phyloP scores from a whole-genome alignment of 2,888 invertebrate genomes.

The Ormyrus nitidulus region DNA sequence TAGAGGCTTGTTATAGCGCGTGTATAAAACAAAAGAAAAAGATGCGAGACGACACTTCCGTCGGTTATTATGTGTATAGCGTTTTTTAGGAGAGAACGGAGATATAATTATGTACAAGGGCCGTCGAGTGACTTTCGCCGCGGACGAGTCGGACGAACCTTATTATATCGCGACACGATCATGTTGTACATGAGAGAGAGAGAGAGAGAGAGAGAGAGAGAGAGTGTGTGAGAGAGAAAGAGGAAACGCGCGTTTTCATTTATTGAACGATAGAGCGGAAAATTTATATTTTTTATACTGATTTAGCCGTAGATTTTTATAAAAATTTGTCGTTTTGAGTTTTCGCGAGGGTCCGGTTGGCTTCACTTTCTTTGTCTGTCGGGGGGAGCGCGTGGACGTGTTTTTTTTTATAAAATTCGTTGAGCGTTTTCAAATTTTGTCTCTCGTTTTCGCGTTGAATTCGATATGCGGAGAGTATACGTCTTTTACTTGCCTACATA shows the following conservation, averaged over 20 bases:
- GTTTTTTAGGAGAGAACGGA: constrained; percentile 36
- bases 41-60: constrained; percentile 47
- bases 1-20: constrained; percentile 60
- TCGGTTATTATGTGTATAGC: constrained; percentile 54
- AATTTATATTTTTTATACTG: constrained; percentile 59
- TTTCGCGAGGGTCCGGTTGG: constrained; percentile 40
- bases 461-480: not conserved
- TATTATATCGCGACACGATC: constrained; percentile 42
- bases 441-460: constrained; percentile 8
- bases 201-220: constrained; percentile 16
- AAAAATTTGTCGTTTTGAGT: constrained; percentile 52
- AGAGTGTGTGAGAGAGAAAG: constrained; percentile 17
- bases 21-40: constrained; percentile 40
- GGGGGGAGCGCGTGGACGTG: constrained; percentile 1
- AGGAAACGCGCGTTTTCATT: constrained; percentile 49
- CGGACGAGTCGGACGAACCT: constrained; percentile 55
- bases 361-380: constrained; percentile 21
- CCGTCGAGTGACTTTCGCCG: constrained; percentile 54
- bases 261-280: constrained; percentile 51
- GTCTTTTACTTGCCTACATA: not conserved
- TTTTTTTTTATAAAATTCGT: not conserved
- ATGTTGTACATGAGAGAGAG: constrained; percentile 35
- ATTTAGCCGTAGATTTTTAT: constrained; percentile 58
- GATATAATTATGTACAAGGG: constrained; percentile 28
- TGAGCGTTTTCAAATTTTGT: constrained; percentile 10